Base-by-base conservation (phyloP, 2,113 vertebrate species). In the Pelvicachromis taeniatus region DNA sequence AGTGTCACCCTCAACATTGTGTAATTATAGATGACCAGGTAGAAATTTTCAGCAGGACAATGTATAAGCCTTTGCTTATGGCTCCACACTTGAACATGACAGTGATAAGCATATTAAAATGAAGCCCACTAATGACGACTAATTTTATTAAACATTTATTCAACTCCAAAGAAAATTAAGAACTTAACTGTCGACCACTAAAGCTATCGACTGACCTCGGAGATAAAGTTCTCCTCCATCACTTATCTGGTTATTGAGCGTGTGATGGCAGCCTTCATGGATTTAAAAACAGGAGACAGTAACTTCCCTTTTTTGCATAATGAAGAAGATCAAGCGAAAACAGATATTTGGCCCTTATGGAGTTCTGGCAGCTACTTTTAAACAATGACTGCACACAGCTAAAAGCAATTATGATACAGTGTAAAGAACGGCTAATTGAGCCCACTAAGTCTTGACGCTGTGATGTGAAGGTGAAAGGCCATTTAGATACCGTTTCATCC, bases 231-330 rank as follows among this genome's bases (percentile, higher is more conserved):
- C 55, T 14, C 73, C 59, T 31, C 40, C 52, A 81, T 91, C 83
- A 86, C 78, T 80, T 19, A 77, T 85, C 87, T 35, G 42, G 29
- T 84, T 87, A 88, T 89, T 78, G 90, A 86, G 78, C 21, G 7
- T 38, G 16, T 70, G 31, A 84, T 54, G 45, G 75, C 77, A 48
- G 77, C 79, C 63, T n/a, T 83, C 77, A 77, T 23, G 40, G 55
- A 31, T 17, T 9, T 23, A 19, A 63, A 73, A 55, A 12, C 58
- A 52, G 65, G 11, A 21, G 77, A 81, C 55, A 48, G 6, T 40
- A 35, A 52, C 55, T 78, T 82, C 58, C 55, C 38, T 56, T 17
- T 38, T 83, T 38, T 54, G 50, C 73, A 77, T 85, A 61, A 89
- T 88, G 63, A 82, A 89, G 53, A 35, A 81, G 81, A 87, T 85